Percentiles rank a stretch among this genome's conserved stretches.
Evolutionary conservation across 2,113 vertebrate genomes (phyloP).

Genomic region (Ornithorhynchus anatinus): DNA sequence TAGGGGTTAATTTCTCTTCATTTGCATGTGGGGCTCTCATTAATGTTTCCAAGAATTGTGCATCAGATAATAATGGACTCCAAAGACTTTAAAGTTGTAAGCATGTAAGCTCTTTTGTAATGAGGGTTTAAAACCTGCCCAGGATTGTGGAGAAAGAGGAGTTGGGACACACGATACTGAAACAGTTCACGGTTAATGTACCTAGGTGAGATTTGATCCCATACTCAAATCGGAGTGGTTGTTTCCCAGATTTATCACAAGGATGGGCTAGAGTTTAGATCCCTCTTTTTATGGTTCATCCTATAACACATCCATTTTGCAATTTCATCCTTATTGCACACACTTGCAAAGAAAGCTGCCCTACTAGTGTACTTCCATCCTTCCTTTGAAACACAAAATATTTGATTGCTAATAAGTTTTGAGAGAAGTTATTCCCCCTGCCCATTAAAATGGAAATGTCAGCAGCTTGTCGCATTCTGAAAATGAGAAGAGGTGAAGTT

Average conservation of each 20-base stretch:
- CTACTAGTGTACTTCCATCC: fast-evolving
- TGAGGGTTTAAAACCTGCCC: conserved; percentile 10
- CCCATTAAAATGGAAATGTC: background rate
- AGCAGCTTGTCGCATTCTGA: background rate
- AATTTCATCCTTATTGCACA: fast-evolving
- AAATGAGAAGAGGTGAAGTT: background rate
- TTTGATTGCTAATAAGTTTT: background rate
- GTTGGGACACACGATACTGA: too few species aligned
- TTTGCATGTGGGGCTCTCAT: too few species aligned
- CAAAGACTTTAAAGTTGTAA: background rate
- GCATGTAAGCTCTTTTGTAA: background rate
- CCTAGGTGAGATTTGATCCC: background rate
- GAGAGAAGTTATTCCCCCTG: background rate
- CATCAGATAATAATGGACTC: conserved; percentile 21
- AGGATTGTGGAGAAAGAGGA: background rate
- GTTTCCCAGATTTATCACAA: conserved; percentile 18
- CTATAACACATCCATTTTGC: fast-evolving
- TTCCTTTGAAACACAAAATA: background rate
- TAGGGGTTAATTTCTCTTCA: too few species aligned
- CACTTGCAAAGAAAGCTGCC: background rate
- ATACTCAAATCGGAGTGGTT: conserved; percentile 13
- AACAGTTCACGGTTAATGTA: background rate
- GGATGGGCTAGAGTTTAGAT: background rate
- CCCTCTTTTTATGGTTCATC: background rate
- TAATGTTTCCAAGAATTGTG: conserved; percentile 17